Conservation (phyloP, 30 jellyfish, hydroid and myxozoan genomes). For the Hydra vulgaris region DNA sequence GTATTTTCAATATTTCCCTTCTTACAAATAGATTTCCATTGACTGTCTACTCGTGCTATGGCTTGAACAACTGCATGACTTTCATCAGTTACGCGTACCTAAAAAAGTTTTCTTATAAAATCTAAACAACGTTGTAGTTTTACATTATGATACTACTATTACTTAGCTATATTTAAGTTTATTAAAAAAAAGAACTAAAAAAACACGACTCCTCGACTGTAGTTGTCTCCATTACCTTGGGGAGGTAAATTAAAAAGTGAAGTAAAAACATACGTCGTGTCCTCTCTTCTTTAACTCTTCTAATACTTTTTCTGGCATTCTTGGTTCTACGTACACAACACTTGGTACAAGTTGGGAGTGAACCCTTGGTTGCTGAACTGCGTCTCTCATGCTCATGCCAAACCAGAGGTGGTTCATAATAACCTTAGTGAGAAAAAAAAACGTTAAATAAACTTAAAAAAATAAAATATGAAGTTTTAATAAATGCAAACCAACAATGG, state of each 20-base stretch:
- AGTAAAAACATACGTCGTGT: conserved; percentile 66
- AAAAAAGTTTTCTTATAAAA: too few species aligned
- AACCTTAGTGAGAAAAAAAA: conserved; percentile 32
- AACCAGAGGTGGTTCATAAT: conserved; percentile 90
- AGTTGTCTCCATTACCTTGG: too few species aligned
- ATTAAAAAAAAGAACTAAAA: too few species aligned
- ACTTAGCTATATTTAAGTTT: too few species aligned
- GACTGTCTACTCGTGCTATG: conserved; percentile 79
- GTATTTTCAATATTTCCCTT: conserved; percentile 18
- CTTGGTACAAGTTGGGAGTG: conserved; percentile 86
- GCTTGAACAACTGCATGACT: conserved; percentile 99
- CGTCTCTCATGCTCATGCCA: conserved; percentile 88
- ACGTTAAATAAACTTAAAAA: neutral
- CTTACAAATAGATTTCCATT: conserved; percentile 50
- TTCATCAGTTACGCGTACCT: conserved; percentile 69
- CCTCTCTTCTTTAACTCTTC: conserved; percentile 31
- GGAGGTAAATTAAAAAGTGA: neutral
- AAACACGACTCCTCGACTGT: too few species aligned
- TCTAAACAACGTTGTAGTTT: too few species aligned
- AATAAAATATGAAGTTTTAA: neutral
- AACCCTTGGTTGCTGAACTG: conserved; percentile 94
- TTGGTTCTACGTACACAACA: conserved; percentile 71
- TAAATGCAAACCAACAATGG: neutral
- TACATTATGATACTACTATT: too few species aligned
- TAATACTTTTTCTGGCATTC: conserved; percentile 46